Base-by-base conservation (phyloP, 2,797 vertebrate genomes). In the Cercopithecus mitis region DNA sequence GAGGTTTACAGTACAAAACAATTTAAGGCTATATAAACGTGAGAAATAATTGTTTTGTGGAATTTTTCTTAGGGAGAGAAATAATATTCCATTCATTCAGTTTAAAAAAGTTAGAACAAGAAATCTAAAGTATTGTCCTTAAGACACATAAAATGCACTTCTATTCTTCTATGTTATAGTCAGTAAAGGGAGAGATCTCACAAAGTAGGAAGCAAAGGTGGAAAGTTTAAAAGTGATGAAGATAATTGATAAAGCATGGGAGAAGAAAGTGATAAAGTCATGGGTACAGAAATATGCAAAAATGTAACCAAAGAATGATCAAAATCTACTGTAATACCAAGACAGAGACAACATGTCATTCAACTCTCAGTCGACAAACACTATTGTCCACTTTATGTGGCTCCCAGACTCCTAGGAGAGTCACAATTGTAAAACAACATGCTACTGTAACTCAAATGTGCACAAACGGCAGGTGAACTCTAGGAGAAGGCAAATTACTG, bases 51-150 rank as follows among this genome's bases (percentile, higher is more conserved):
- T 93, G 3, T 41, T 67, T 58, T 94, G 45, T 90, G 61, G 39
- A 90, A 39, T 76, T 91, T 96, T 96, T 96, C 47, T 58, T 73
- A 81, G 30, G 20, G 86, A 94, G 67, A 14, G 6, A 89, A 95
- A 84, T 85, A 83, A 52, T 52, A 92, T 15, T 84, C 5, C 55
- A 67, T 77, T 89, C 20, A 77, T 43, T 90, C 30, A 43, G 4
- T 87, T 97, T 93, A 55, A 64, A 96, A 96, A 88, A 87, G 73
- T 88, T 76, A 93, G 57, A 93, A 61, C 17, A 96, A 25, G 30
- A 43, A 87, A 47, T 19, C 89, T 57, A 67, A 88, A 72, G 0
- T 52, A 67, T 79, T 95, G 17, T 90, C 73, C 14, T 92, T 43
- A 95, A 67, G 72, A 81, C 64, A 90, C n/a, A 58, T 30, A 94